Evolutionary conservation across 2,888 invertebrate genomes (phyloP).

Genomic region (Chamaedrilus cognettii): DNA sequence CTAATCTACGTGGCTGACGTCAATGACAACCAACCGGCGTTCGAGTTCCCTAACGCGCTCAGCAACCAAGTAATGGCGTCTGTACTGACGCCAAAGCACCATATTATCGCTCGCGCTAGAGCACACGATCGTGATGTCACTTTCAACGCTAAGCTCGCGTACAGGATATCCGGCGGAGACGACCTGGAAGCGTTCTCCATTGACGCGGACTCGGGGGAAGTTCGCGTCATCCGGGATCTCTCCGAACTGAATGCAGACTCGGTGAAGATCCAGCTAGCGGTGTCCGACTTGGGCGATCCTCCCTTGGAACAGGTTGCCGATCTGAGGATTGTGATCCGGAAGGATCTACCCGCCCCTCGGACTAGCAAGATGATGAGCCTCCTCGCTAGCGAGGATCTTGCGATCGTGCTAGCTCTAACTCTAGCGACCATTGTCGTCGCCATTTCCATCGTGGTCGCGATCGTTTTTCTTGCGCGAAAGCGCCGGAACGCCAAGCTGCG

Average conservation of each 20-base stretch:
- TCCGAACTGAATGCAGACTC: not conserved
- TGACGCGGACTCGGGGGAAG: constrained; percentile 11
- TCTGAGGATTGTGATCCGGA: constrained; percentile 6
- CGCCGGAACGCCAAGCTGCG: not conserved
- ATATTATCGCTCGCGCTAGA: constrained; percentile 1
- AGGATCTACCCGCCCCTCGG: constrained; percentile 2
- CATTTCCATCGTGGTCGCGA: constrained; percentile 19
- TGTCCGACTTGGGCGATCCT: constrained; percentile 4
- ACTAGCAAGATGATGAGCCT: constrained; percentile 11
- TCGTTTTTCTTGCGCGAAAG: constrained; percentile 12
- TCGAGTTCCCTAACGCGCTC: not conserved
- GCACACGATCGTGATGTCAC: constrained; percentile 12
- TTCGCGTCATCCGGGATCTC: constrained; percentile 11
- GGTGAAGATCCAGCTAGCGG: not conserved
- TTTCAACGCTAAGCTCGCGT: constrained; percentile 15
- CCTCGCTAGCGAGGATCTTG: constrained; percentile 28
- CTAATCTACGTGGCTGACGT: constrained; percentile 4
- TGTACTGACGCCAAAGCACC: not conserved
- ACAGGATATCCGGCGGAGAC: constrained; percentile 1
- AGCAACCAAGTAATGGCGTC: constrained; percentile 3
- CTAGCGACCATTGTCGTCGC: constrained; percentile 20
- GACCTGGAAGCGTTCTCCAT: constrained; percentile 2
- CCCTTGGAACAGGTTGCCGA: not conserved
- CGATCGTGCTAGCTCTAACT: constrained; percentile 17
- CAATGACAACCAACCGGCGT: constrained; percentile 13